These are phyloP conservation scores for Lampris megalopsis DNA, from an alignment of 2,113 vertebrate species.

Conservation along the genomic window DNA sequence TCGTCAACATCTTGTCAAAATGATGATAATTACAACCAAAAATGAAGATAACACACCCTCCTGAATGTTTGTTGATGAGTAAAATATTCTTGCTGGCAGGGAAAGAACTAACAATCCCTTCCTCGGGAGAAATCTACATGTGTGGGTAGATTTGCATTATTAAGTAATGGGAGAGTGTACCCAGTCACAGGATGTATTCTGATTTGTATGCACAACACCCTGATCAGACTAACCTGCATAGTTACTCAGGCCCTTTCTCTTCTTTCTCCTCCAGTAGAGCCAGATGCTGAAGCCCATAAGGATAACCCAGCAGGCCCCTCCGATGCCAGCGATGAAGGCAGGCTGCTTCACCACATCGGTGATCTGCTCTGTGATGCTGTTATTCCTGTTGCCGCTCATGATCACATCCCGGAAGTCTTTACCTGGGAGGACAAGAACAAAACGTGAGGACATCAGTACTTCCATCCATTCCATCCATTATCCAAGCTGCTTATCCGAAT, in stretches of 20 bases:
- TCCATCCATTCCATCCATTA: no score
- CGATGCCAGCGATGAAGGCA: constrained; percentile 98
- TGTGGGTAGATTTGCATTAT: background rate
- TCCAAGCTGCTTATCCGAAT: no score
- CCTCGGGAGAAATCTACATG: background rate
- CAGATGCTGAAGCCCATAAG: constrained; percentile 99
- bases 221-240: constrained; percentile 90
- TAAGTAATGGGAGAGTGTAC: constrained; percentile 2
- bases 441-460: background rate
- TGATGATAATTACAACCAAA: constrained; percentile 5
- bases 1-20: constrained; percentile 21
- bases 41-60: background rate
- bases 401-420: constrained; percentile 90
- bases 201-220: background rate
- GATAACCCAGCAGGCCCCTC: constrained; percentile 99
- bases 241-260: constrained; percentile 99
- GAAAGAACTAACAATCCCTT: background rate
- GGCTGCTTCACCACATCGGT: constrained; percentile 99
- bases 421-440: constrained; percentile 65
- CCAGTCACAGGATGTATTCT: no score
- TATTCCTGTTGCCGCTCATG: constrained; percentile 93
- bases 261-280: constrained; percentile 99
- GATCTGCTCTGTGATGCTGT: constrained; percentile 99
- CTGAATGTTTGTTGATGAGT: background rate
- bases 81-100: background rate